Conservation (phyloP, 2,113 vertebrate genomes). For the Saguinus midas region DNA sequence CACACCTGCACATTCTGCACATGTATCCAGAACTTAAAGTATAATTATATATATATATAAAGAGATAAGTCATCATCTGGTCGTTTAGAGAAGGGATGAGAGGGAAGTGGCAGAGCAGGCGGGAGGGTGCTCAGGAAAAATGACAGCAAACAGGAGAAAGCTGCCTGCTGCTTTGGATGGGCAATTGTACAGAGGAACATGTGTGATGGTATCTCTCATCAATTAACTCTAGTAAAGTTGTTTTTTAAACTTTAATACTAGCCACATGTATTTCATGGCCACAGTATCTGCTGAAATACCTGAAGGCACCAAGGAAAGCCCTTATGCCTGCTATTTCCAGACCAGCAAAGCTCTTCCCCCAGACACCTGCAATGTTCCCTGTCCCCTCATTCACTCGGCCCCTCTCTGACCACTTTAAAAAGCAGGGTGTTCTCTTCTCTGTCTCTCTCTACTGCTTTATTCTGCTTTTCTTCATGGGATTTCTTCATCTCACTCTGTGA, state of each 20-base stretch:
- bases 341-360: neutral
- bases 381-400: neutral
- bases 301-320: neutral
- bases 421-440: neutral
- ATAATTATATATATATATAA: too few species aligned
- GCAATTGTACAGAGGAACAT: neutral
- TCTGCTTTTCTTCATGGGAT: neutral
- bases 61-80: neutral
- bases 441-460: neutral
- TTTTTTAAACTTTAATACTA: neutral
- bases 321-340: neutral
- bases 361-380: neutral
- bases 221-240: neutral
- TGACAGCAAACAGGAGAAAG: accelerated
- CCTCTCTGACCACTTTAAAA: neutral
- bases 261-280: neutral
- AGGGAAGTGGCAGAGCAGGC: neutral
- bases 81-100: neutral
- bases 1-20: too few species aligned
- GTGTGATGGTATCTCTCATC: neutral
- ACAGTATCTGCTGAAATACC: neutral
- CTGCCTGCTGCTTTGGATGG: neutral
- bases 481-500: neutral
- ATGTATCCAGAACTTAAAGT: too few species aligned
- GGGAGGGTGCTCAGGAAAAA: neutral